Base-by-base conservation (phyloP, 2,113 vertebrate genomes). In the Hydrochoerus hydrochaeris region DNA sequence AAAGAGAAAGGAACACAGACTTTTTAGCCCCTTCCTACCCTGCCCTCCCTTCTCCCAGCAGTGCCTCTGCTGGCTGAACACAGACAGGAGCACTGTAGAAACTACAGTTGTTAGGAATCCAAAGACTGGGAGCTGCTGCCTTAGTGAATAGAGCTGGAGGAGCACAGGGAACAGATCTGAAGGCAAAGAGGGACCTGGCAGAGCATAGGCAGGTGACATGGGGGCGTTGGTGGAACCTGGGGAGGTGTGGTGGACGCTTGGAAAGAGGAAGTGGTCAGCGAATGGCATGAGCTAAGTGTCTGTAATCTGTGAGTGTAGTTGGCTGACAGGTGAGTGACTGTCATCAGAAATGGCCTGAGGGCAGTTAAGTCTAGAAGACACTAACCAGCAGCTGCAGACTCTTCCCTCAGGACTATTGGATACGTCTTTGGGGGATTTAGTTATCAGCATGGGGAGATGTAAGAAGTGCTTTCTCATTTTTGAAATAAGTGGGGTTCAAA, bases 391-490 rank as follows among this genome's bases (percentile, higher is more conserved):
- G 46, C 49, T 69, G 26, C 12, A 28, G 67, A 83, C 16, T 73
- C 52, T 73, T 65, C 52, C 12, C 16, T 28, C n/a, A n/a, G 11
- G n/a, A 41, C 24, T 82, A 7, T 44, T n/a, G 46, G 5, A 81
- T 7, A 16, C 91, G 2, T 52, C 41, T 49, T 30, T 91, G 28
- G 24, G 85, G 26, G 10, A 82, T 69, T 96, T 90, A 41, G 7
- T n/a, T 84, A 84, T 75, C 77, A 75, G 7, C 26, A 28, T 41
- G 77, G 30, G 28, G 38, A 28, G 62, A 81, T 32, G 4, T 54
- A 93, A 75, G 4, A 91, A 60, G 32, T 63, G 52, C 30, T 78
- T 73, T 71, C 84, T 92, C 46, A 83, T 95, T 94, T 14, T 71
- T 63, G 28, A 85, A 86, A 71, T 49, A 63, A 88, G 5, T 49